Base-by-base conservation (phyloP, 2,888 invertebrate genomes). In the Argyresthia albistria region DNA sequence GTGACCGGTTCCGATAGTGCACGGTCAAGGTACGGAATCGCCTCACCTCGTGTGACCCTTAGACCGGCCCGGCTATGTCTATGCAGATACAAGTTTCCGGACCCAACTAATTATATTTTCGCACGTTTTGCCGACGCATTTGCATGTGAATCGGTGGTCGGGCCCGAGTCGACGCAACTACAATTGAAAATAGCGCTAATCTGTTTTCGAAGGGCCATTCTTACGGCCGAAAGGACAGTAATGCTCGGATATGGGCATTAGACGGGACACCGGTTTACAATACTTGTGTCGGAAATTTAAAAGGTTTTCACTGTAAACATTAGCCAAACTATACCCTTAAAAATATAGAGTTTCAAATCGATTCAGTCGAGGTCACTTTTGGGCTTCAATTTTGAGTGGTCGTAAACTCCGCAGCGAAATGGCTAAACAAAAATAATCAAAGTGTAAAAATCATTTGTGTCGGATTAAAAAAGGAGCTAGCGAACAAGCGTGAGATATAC, bases 41-140 rank as follows among this genome's bases (percentile, higher is more conserved):
- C 49, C 37, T 36, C 16, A n/a, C 42, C 50, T 35, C 46, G 10
- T 14, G 59, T 63, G 73, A 75, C 79, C 79, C 73, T 62, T 63
- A 60, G 62, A 63, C 62, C 61, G 66, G 50, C 14, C 14, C 46
- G 16, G 25, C n/a, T 12, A 12, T 42, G 52, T 37, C 52, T 52
- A 52, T 64, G 64, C 61, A 58, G 56, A 62, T 63, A 59, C 63
- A 50, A 60, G 61, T 62, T 60, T 60, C 61, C 66, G 70, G 68
- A 66, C 69, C 76, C 76, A 80, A 80, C 84, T 86, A 87, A 88
- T 88, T 88, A 87, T 87, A 77, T 81, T 80, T 83, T 81, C 77
- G 79, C 87, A 84, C 86, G 82, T 83, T 81, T 80, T 78, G 86
- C 78, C 71, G 66, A 59, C 57, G 63, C 58, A 81, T 86, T 84